phyloP scores from a whole-genome alignment of 2,113 vertebrate species.

The Cebus imitator region DNA sequence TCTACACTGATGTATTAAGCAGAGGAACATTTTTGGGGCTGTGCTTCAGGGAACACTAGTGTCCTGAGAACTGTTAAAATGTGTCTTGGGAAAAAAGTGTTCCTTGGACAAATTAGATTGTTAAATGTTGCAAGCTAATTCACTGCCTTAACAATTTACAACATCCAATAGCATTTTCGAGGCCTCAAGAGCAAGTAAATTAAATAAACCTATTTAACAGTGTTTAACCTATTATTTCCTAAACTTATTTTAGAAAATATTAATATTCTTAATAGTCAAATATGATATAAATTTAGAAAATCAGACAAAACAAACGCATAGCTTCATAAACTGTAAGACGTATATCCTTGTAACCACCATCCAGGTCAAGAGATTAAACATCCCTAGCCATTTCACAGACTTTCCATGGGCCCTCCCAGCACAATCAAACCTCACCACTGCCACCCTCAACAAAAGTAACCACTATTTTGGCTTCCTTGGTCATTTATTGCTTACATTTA shows the following conservation, averaged over 20 bases:
- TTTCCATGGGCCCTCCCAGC: too few species aligned
- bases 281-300: not conserved
- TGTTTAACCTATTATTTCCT: not conserved
- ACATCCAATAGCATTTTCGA: not conserved
- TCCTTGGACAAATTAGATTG: conserved; percentile 62
- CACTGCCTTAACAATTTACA: not conserved
- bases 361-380: not conserved
- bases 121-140: conserved; percentile 69
- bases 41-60: conserved; percentile 33
- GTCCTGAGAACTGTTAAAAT: conserved; percentile 52
- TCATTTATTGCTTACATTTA: not conserved
- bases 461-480: not conserved
- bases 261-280: not conserved
- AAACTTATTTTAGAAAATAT: not conserved
- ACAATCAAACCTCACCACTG: not conserved
- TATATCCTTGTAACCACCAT: not conserved
- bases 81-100: conserved; percentile 17
- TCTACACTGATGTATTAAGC: conserved; percentile 19
- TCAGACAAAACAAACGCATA: not conserved
- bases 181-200: not conserved
- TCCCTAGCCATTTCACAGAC: accelerated
- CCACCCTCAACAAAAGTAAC: not conserved
- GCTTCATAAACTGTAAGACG: not conserved
- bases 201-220: not conserved
- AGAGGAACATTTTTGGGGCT: not conserved